Evolutionary conservation across 1,140 invertebrate species (phyloP), one percentile per base, ranked within the genome.

Genomic region (Probaryconus sp.): DNA sequence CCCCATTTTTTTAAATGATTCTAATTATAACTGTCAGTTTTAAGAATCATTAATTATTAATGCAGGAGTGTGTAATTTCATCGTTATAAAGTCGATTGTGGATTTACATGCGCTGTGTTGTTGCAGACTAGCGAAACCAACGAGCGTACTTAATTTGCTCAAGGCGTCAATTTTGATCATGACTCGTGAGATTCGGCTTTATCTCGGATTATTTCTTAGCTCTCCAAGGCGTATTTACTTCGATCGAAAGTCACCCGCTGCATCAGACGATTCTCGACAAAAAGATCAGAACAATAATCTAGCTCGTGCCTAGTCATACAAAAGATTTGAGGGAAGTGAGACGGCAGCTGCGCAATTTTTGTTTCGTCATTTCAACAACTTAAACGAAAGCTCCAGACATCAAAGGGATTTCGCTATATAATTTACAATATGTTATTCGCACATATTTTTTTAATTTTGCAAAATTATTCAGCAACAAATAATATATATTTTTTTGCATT

Each of bases 191-290:
- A 35, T 35, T 35, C 13, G 31, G 10, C 11, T 13, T 35, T 35
- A 13, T 35, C 31, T 35, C 11, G 31, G 11, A 14, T 14, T 14
- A 38, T 38, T 26, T 21, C 48, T 38, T 14, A 17, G 31, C 2
- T 33, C 30, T 14, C 5, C 20, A 16, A 10, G 48, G 33, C 6
- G 26, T 20, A 26, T 51, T 31, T 31, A 3, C 28, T 51, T 26
- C 24, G 13, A 51, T 51, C 33, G 18, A 38, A 51, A 51, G 48
- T 51, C 31, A 38, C 48, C 48, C 33, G 48, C 48, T 51, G 17
- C 48, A 51, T 33, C 33, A 20, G 48, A 51, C 48, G 33, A 51
- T 38, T 24, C 31, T 38, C 16, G 11, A 51, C 48, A n/a, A 51
- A 51, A 37, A 51, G 48, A 21, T 7, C 9, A 33, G 48, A 51